Percentiles rank a stretch among this genome's conserved stretches.
These are phyloP conservation scores for Dysmachus trigonus DNA, from an alignment of 2,888 invertebrate species.

Conservation along the genomic window DNA sequence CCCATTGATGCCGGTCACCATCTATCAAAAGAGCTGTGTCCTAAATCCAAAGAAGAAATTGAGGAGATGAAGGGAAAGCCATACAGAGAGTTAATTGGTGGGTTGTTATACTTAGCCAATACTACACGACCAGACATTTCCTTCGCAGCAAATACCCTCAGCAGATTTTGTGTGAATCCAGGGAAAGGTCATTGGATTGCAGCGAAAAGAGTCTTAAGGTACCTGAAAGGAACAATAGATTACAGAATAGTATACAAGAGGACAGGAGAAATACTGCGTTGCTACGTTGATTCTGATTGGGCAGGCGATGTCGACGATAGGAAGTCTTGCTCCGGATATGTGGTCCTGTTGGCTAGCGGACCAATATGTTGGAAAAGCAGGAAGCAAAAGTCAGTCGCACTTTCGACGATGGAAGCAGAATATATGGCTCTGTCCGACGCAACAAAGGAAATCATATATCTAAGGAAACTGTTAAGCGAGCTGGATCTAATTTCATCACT, in stretches of 20 bases:
- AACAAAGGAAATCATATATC: conserved; percentile 33
- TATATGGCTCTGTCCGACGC: conserved; percentile 35
- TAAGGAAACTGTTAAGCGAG: background rate
- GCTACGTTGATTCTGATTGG: conserved; percentile 41
- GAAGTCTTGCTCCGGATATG: conserved; percentile 39
- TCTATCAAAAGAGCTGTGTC: background rate
- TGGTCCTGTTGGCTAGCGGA: conserved; percentile 20
- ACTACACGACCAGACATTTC: conserved; percentile 12
- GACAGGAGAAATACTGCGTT: background rate
- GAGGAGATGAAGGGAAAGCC: background rate
- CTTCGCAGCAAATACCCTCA: conserved; percentile 1
- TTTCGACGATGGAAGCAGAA: conserved; percentile 43
- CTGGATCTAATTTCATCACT: background rate
- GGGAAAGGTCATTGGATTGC: background rate
- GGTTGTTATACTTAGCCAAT: background rate
- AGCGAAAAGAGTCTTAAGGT: background rate
- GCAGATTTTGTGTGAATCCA: conserved; percentile 35
- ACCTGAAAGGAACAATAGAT: background rate
- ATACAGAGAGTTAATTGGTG: background rate
- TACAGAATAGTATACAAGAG: background rate
- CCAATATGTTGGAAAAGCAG: conserved; percentile 36
- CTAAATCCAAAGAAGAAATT: background rate
- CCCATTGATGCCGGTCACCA: background rate
- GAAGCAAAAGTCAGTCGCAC: conserved; percentile 31
- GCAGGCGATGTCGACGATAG: conserved; percentile 39